Conservation (phyloP, 37 sponge, comb jelly and placozoan species). For the Ephydatia muelleri region DNA sequence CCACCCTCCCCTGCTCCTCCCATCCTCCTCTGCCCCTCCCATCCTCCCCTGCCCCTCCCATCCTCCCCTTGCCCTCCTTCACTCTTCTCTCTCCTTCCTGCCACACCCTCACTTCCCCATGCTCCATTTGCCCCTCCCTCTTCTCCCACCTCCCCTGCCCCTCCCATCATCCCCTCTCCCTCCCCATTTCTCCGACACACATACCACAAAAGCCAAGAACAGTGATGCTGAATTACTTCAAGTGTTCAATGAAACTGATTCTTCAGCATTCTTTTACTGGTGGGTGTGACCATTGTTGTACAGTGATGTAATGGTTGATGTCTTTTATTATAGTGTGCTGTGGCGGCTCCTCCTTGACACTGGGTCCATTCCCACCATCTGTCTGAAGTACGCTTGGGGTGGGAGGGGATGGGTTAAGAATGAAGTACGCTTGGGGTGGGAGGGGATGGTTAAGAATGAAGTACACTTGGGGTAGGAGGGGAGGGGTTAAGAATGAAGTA, state of each 20-base stretch:
- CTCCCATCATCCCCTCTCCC: too few relatives aligned
- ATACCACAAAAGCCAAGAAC: constrained; percentile 13
- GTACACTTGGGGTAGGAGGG: constrained; percentile 7
- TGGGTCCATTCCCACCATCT: constrained; percentile 18
- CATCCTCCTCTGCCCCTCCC: too few relatives aligned
- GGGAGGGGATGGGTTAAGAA: neutral
- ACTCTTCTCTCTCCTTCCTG: too few relatives aligned
- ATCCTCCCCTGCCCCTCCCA: too few relatives aligned
- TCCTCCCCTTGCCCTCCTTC: too few relatives aligned
- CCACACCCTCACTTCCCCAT: neutral
- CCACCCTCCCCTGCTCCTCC: too few relatives aligned
- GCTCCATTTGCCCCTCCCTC: neutral
- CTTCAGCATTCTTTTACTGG: constrained; percentile 67
- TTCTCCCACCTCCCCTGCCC: neutral
- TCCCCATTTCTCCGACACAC: too few relatives aligned
- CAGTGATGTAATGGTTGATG: constrained; percentile 9
- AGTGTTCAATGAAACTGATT: constrained; percentile 61
- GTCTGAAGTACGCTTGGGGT: constrained; percentile 37
- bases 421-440: neutral
- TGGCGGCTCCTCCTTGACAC: constrained; percentile 70
- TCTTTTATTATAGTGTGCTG: constrained; percentile 60
- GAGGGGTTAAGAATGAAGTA: constrained; percentile 25
- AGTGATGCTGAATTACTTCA: constrained; percentile 55
- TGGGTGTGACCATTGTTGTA: constrained; percentile 12
- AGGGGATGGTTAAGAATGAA: constrained; percentile 9